These are phyloP conservation scores for Cotesia typhae DNA, from an alignment of 1,140 invertebrate genomes.

Conservation along the genomic window DNA sequence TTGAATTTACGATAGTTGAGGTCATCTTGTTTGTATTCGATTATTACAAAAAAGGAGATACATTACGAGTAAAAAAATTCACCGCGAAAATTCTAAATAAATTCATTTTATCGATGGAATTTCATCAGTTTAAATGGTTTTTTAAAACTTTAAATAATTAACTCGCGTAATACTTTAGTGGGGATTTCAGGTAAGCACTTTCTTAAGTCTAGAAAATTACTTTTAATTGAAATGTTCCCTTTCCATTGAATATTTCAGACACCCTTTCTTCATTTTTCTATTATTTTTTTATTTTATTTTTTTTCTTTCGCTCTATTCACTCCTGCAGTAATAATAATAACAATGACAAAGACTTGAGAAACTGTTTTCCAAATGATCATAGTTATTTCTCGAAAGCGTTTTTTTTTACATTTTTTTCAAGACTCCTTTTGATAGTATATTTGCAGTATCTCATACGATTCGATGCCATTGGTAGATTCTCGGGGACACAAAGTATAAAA, in stretches of 20 bases:
- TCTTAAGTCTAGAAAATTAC: constrained; percentile 47
- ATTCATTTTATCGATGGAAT: background rate
- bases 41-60: constrained; percentile 20
- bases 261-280: constrained; percentile 11
- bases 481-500: constrained; percentile 2
- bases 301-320: background rate
- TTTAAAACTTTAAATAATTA: background rate
- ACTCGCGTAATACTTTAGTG: background rate
- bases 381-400: constrained; percentile 33
- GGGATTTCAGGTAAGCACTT: constrained; percentile 36
- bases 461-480: background rate
- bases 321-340: constrained; percentile 14
- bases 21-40: constrained; percentile 23
- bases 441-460: constrained; percentile 7
- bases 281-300: background rate
- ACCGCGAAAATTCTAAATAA: constrained; percentile 16
- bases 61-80: constrained; percentile 17
- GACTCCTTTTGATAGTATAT: background rate
- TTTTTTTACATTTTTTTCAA: constrained; percentile 26
- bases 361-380: constrained; percentile 30
- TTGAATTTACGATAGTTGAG: constrained; percentile 53
- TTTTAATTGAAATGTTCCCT: constrained; percentile 59
- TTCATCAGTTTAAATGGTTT: background rate
- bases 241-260: constrained; percentile 56
- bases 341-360: constrained; percentile 26